Conservation (phyloP, 2,888 invertebrate genomes). For the Sphaerophoria taeniata region DNA sequence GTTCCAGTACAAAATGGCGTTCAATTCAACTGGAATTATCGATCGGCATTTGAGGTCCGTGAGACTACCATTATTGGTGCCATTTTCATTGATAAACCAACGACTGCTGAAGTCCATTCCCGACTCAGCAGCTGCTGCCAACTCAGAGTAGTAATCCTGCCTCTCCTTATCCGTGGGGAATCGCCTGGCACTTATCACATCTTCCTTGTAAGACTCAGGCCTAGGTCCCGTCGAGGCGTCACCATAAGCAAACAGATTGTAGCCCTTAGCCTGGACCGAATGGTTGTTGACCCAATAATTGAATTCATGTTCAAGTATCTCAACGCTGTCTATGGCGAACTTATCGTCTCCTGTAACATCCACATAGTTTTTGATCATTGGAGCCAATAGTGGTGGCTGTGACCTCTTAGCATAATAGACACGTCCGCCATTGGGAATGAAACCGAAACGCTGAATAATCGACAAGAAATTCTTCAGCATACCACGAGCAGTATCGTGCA, state of each 20-base stretch:
- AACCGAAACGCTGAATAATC: constrained; percentile 90
- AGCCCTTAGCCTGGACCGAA: constrained; percentile 86
- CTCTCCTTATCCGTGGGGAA: constrained; percentile 85
- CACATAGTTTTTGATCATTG: constrained; percentile 92
- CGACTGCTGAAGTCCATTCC: constrained; percentile 98
- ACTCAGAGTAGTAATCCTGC: constrained; percentile 89
- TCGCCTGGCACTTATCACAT: constrained; percentile 85
- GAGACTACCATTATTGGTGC: constrained; percentile 88
- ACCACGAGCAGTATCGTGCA: constrained; percentile 91
- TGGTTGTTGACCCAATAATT: constrained; percentile 92
- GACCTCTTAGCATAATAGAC: constrained; percentile 93
- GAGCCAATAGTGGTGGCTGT: constrained; percentile 91
- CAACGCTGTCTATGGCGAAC: constrained; percentile 87
- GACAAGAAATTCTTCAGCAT: constrained; percentile 94
- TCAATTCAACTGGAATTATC: constrained; percentile 95
- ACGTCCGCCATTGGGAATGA: constrained; percentile 96
- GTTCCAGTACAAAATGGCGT: constrained; percentile 93
- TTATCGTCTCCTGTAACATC: constrained; percentile 88
- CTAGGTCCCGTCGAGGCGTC: constrained; percentile 91
- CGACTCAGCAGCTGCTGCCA: constrained; percentile 96
- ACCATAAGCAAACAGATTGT: constrained; percentile 90
- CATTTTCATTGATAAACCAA: constrained; percentile 90
- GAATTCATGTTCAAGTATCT: constrained; percentile 90
- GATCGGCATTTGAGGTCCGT: constrained; percentile 90
- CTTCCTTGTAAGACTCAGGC: constrained; percentile 95